A percentile compares a stretch with the other conserved stretches of the same genome.
Evolutionary conservation across 92 coral and sea anemone genomes (phyloP).

Genomic region (Siderastrea radians): DNA sequence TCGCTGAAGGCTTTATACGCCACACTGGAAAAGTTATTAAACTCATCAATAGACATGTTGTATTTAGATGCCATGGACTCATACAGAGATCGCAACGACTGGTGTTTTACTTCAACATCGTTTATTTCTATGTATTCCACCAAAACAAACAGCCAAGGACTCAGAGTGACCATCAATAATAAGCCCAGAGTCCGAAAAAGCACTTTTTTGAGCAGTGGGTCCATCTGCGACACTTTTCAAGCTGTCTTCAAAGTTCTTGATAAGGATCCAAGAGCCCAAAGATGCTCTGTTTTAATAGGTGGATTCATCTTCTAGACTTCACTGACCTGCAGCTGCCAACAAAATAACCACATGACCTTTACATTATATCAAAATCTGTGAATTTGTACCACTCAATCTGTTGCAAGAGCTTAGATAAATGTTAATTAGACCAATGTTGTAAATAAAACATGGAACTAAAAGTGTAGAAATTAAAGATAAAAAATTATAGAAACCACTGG

Average conservation of each 20-base stretch:
- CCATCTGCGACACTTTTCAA: constrained; percentile 5
- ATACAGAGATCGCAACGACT: constrained; percentile 36
- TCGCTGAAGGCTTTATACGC: constrained; percentile 37
- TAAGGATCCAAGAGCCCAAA: neutral
- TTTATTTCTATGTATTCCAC: constrained; percentile 42
- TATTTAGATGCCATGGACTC: constrained; percentile 52
- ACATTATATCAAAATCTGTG: no score
- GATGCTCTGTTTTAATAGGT: no score
- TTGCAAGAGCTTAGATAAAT: no score
- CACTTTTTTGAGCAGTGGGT: constrained; percentile 22
- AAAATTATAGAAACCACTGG: no score
- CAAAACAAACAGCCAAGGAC: constrained; percentile 46
- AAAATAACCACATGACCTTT: no score
- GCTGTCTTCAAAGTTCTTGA: neutral
- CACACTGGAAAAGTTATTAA: constrained; percentile 32
- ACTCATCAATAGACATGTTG: constrained; percentile 62
- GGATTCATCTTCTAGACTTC: no score
- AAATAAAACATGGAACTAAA: no score
- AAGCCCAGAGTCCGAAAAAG: constrained; percentile 17
- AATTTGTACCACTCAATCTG: no score
- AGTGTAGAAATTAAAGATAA: no score
- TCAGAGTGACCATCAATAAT: constrained; percentile 19
- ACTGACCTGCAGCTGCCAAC: no score
- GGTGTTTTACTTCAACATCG: constrained; percentile 5
- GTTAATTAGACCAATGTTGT: no score